These are phyloP conservation scores for Drosophila parthenogenetica DNA, from an alignment of 2,888 invertebrate species.

Conservation along the genomic window DNA sequence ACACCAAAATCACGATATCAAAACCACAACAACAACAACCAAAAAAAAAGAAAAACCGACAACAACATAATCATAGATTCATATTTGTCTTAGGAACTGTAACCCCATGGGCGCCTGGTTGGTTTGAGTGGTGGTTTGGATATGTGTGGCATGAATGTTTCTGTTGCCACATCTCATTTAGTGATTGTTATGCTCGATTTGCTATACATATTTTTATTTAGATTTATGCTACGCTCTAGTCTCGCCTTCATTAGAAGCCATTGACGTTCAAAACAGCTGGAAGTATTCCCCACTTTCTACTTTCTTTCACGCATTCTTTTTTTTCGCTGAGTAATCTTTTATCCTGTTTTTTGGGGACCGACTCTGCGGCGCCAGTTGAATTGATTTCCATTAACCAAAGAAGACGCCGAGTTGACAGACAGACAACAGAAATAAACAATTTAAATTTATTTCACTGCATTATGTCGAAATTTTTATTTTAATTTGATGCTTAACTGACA, in stretches of 20 bases:
- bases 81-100: conserved; percentile 51
- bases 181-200: conserved; percentile 56
- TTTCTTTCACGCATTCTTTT: conserved; percentile 2
- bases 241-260: conserved; percentile 54
- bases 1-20: conserved; percentile 26
- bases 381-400: conserved; percentile 34
- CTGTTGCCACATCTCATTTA: conserved; percentile 33
- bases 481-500: conserved; percentile 4
- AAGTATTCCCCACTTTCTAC: conserved; percentile 2
- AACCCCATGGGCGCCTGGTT: conserved; percentile 23
- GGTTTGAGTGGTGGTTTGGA: neutral
- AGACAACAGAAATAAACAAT: conserved; percentile 1
- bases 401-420: conserved; percentile 6
- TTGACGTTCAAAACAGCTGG: conserved; percentile 36
- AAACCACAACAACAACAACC: conserved; percentile 12
- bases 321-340: conserved; percentile 44
- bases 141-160: neutral
- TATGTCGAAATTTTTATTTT: conserved; percentile 1
- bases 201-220: conserved; percentile 39
- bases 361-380: conserved; percentile 44
- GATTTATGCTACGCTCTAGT: conserved; percentile 43
- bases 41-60: conserved; percentile 13
- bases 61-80: conserved; percentile 39
- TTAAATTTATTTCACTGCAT: conserved; percentile 25
- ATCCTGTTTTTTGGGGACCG: conserved; percentile 29